These are phyloP conservation scores for Oxycera nigricornis DNA, from an alignment of 2,888 invertebrate genomes.

Conservation along the genomic window DNA sequence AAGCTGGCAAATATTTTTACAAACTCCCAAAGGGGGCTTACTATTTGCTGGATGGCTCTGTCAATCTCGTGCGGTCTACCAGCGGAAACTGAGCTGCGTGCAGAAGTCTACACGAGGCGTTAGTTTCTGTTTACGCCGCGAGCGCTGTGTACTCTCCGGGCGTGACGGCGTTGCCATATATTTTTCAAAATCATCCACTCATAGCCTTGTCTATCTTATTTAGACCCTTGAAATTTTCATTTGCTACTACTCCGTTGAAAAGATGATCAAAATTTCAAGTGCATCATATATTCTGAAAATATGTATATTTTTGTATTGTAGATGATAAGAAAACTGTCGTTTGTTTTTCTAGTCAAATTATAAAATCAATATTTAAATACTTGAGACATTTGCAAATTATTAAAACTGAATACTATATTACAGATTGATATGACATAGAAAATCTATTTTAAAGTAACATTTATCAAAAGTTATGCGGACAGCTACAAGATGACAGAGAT, in stretches of 20 bases:
- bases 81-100: no score
- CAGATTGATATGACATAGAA: background rate
- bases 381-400: background rate
- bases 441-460: constrained; percentile 16
- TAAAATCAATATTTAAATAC: background rate
- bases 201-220: no score
- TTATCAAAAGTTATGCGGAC: background rate
- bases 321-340: constrained; percentile 18
- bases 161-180: no score
- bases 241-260: background rate
- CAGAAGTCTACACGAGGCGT: no score
- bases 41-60: no score
- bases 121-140: no score
- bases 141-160: no score
- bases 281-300: constrained; percentile 21
- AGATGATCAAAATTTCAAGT: constrained; percentile 1
- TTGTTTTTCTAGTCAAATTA: background rate
- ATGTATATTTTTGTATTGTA: constrained; percentile 40
- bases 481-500: background rate
- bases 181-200: no score
- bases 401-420: background rate
- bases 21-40: no score
- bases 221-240: no score
- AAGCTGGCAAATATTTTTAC: no score
- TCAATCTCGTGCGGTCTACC: no score